Conservation (phyloP, 2,888 invertebrate species). For the Rhagium mordax region DNA sequence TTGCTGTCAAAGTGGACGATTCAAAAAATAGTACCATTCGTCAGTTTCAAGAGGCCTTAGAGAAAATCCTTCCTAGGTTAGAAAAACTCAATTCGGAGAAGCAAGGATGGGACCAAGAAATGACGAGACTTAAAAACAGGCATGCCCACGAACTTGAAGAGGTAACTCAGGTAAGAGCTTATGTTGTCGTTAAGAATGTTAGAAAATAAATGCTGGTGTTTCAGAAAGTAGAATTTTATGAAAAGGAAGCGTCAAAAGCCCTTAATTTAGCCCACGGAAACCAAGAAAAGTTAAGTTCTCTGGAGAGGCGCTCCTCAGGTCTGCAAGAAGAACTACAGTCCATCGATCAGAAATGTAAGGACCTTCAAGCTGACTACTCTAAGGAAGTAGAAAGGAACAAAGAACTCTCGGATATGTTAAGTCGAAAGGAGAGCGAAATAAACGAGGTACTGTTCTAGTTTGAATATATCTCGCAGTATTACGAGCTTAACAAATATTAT, state of each 20-base stretch:
- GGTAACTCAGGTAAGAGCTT: conserved; percentile 61
- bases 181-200: too few relatives aligned
- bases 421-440: conserved; percentile 73
- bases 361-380: conserved; percentile 52
- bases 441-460: conserved; percentile 72
- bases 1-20: conserved; percentile 84
- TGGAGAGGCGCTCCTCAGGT: conserved; percentile 72
- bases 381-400: conserved; percentile 68
- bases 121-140: conserved; percentile 56
- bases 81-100: conserved; percentile 63
- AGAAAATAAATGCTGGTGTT: too few relatives aligned
- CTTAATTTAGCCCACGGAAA: conserved; percentile 79
- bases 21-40: conserved; percentile 81
- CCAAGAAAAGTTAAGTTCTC: conserved; percentile 76
- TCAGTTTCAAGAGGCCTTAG: conserved; percentile 78
- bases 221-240: conserved; percentile 75
- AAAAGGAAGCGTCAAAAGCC: conserved; percentile 82
- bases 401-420: conserved; percentile 75
- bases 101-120: conserved; percentile 59
- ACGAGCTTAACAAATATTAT: not conserved
- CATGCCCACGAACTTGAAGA: conserved; percentile 59
- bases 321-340: conserved; percentile 69
- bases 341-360: conserved; percentile 51
- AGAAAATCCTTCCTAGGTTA: conserved; percentile 69
- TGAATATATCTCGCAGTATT: not conserved